Evolutionary conservation across 1,140 invertebrate genomes (phyloP), one percentile per base, ranked within the genome.

Genomic region (Vanessa atalanta): DNA sequence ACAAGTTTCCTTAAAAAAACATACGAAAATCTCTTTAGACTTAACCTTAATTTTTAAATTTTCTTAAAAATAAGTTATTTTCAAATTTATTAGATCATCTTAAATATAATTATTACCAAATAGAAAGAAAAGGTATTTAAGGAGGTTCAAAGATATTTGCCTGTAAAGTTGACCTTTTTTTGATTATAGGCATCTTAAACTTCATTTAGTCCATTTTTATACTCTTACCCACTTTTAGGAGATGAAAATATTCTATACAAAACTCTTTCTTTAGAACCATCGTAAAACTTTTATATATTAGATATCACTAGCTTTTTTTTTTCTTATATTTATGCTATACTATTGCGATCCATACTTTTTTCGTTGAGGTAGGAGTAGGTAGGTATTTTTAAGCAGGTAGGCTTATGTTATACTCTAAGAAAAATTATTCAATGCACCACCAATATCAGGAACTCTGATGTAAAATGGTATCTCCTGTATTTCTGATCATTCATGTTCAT

Each of bases 251-350:
- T 67, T 53, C 16, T 31, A 20, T 26, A 43, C 47, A 53, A 67
- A 67, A 43, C 65, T 55, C 48, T 67, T 51, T 53, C 50, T 66
- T 66, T 37, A 66, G 50, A 66, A 66, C 61, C 65, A 51, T 66
- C 48, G 48, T 66, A 51, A 66, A 14, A 31, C 13, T 51, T 66
- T 66, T 50, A 51, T 66, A 20, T 20, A 20, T 20, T 20, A 20
- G 20, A 20, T 20, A 20, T 20, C 20, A 20, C 23, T 7, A 20
- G 12, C 3, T 0, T 12, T 11, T 51, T 66, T 66, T 51, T 66
- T 51, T 51, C 0, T 47, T 0, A 26, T 66, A 50, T 66, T 26
- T 66, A 9, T 51, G 13, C 9, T 55, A 12, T 50, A 50, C 48
- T 50, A 15, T n/a, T n/a, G 48, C 15, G 12, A 15, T 5, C 12